phyloP scores from a whole-genome alignment of 2,797 vertebrate genomes.

The Propithecus perrieri region DNA sequence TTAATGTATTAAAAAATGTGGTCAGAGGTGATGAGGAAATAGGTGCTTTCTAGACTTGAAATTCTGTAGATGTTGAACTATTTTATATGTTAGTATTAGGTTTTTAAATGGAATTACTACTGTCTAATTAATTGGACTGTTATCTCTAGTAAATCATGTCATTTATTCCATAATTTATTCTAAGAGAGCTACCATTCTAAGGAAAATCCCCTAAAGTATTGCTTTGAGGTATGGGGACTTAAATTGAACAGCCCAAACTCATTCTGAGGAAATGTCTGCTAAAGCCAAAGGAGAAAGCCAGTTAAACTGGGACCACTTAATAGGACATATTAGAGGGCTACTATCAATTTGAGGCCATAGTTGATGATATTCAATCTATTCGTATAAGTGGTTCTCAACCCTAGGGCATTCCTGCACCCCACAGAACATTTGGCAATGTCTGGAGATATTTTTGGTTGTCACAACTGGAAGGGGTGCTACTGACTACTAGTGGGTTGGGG shows the following conservation, averaged over 20 bases:
- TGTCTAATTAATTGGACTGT: background rate
- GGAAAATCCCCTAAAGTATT: background rate
- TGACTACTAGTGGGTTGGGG: background rate
- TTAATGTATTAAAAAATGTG: background rate
- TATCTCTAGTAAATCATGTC: background rate
- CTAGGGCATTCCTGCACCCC: background rate
- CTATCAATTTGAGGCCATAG: background rate
- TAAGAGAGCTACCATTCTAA: background rate
- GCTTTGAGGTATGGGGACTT: background rate
- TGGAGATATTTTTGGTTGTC: background rate
- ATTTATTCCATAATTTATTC: background rate
- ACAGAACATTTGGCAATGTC: background rate
- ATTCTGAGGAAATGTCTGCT: background rate
- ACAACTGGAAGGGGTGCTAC: background rate
- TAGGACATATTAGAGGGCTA: background rate
- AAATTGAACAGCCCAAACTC: background rate
- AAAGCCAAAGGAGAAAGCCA: background rate
- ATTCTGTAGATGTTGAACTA: background rate
- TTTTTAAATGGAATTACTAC: background rate
- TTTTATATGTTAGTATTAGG: background rate
- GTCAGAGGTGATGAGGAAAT: background rate
- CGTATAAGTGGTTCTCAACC: background rate
- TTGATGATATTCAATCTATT: background rate
- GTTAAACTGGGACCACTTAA: background rate
- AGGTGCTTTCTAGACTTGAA: background rate